Evolutionary conservation across 2,888 invertebrate species (phyloP).

Genomic region (Dromius quadrimaculatus): DNA sequence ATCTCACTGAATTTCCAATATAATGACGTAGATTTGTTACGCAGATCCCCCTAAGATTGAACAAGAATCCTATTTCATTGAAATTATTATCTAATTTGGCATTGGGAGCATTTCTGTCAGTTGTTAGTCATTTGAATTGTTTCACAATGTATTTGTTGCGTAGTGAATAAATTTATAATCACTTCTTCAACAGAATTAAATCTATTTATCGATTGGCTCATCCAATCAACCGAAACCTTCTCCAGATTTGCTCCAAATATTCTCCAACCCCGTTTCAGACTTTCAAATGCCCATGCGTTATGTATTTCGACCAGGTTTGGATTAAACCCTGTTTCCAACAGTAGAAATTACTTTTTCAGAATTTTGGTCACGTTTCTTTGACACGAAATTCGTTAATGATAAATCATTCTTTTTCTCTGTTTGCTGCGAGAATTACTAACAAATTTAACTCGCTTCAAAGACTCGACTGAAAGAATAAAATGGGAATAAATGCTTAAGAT

Average conservation of each 20-base stretch:
- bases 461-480: too few species aligned
- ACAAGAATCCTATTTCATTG: neutral
- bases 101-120: neutral
- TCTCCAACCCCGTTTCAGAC: neutral
- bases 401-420: constrained; percentile 35
- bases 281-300: too few species aligned
- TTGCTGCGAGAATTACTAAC: constrained; percentile 33
- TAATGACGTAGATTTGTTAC: too few species aligned
- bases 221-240: constrained; percentile 36
- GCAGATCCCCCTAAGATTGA: too few species aligned
- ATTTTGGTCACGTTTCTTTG: constrained; percentile 30
- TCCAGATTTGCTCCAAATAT: constrained; percentile 11
- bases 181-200: too few species aligned
- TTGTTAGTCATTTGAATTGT: too few species aligned
- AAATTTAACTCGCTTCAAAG: constrained; percentile 20
- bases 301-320: constrained; percentile 7
- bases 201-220: neutral
- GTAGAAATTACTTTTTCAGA: constrained; percentile 19
- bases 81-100: neutral
- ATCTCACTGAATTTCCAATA: too few species aligned
- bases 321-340: constrained; percentile 9
- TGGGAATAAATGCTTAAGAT: too few species aligned
- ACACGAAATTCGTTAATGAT: constrained; percentile 37
- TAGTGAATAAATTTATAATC: too few species aligned
- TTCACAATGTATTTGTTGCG: too few species aligned